A percentile compares a stretch with the other conserved stretches of the same genome.
These are phyloP conservation scores for Callithrix jacchus DNA, from an alignment of 2,113 vertebrate species.

Conservation along the genomic window DNA sequence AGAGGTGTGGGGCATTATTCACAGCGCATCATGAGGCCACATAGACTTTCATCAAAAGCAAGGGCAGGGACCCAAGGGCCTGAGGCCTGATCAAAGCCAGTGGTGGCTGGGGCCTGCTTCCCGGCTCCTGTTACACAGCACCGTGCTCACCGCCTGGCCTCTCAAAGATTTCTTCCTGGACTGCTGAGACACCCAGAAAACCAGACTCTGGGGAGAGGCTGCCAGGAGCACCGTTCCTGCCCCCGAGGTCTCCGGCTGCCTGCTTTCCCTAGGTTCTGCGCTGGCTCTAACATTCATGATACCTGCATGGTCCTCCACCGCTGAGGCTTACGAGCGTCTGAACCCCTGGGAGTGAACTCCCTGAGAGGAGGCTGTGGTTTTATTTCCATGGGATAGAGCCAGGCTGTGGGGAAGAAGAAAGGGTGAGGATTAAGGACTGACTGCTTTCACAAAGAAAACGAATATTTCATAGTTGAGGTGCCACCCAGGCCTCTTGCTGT, in stretches of 20 bases:
- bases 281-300: rapidly evolving
- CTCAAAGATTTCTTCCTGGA: neutral
- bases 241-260: neutral
- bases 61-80: neutral
- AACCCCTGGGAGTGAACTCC: neutral
- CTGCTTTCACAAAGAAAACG: neutral
- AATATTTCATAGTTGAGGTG: constrained; percentile 6
- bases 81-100: neutral
- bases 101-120: neutral
- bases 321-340: neutral
- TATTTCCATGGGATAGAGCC: neutral
- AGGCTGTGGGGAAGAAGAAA: constrained; percentile 12
- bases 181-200: neutral
- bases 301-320: neutral
- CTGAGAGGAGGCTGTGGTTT: constrained; percentile 19
- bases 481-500: neutral
- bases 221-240: neutral
- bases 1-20: neutral
- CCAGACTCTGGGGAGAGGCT: neutral
- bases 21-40: rapidly evolving
- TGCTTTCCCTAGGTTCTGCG: neutral
- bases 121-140: neutral
- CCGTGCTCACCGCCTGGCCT: rapidly evolving
- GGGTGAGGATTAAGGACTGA: neutral
- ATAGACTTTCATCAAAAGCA: neutral